phyloP scores from a whole-genome alignment of 2,113 vertebrate genomes.

The Aptenodytes patagonicus region DNA sequence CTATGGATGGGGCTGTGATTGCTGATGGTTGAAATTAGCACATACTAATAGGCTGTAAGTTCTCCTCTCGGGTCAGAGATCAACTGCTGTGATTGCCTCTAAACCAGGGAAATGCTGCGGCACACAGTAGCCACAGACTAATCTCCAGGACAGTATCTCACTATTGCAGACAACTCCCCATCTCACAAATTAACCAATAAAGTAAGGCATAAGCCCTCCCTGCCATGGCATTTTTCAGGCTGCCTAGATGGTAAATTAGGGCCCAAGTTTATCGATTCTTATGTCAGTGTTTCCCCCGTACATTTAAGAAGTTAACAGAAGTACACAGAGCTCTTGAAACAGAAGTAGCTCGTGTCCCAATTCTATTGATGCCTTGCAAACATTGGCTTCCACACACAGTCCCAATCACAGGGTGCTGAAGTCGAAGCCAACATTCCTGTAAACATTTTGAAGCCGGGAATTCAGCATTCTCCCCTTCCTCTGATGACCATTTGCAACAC shows the following conservation, averaged over 20 bases:
- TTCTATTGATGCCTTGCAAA: background rate
- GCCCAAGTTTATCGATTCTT: background rate
- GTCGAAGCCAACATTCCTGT: background rate
- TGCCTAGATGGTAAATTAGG: background rate
- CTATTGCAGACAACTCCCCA: background rate
- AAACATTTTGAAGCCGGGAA: rapidly evolving
- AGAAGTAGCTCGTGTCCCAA: rapidly evolving
- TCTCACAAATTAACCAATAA: background rate
- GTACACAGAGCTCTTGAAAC: background rate
- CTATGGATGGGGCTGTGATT: background rate
- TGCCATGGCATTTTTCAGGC: background rate
- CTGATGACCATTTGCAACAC: background rate
- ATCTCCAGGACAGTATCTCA: background rate
- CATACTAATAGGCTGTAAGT: background rate
- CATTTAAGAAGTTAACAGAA: background rate
- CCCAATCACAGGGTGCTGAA: rapidly evolving
- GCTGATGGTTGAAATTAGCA: background rate
- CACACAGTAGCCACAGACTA: rapidly evolving
- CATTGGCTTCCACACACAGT: background rate
- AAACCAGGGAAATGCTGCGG: rapidly evolving
- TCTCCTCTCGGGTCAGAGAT: background rate
- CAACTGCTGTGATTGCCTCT: background rate
- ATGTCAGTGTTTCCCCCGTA: background rate
- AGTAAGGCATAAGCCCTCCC: background rate
- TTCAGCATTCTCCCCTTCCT: background rate